Evolutionary conservation across 1,140 invertebrate genomes (phyloP), one percentile per base, ranked within the genome.

Genomic region (Drosophila seguyi): DNA sequence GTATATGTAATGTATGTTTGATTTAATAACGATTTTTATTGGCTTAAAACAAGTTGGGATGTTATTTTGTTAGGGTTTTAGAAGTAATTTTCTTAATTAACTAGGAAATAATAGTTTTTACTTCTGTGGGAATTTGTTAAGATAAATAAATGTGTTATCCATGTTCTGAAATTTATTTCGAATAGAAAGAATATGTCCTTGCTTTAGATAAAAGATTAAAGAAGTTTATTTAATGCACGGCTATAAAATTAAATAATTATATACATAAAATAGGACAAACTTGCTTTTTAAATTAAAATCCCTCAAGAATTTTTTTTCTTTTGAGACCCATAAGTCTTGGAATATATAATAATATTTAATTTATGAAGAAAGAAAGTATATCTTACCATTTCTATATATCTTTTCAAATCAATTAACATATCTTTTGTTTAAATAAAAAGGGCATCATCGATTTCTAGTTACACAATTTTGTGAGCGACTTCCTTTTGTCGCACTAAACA

Each of bases 401-500:
- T 22, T 36, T 36, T 4, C 16, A 52, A 34, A 1, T 7, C 50
- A 14, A 20, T 53, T 53, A 53, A 22, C 50, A 53, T 16, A 14
- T 56, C 34, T 56, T 27, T 36, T 61, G n/a, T 38, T 18, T 39
- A 61, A 61, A 20, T 39, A 13, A 20, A 42, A 55, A n/a, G 18
- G 11, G 27, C 38, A 22, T 41, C 27, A 18, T 52, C 7, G 25
- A 22, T 62, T 62, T 52, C 25, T 41, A 18, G 60, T 53, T 41
- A 55, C 50, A 41, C 38, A 18, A 34, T 71, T 39, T 57, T n/a
- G 0, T 13, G n/a, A 44, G 11, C 38, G 3, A 69, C 39, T 69
- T 69, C 29, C 63, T 31, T n/a, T 68, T 50, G 39, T n/a, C 20
- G n/a, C 34, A 13, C 5, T 48, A 31, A 56, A 50, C 4, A 48